Conservation (phyloP, 2,113 vertebrate species). For the Seriola dumerili region DNA sequence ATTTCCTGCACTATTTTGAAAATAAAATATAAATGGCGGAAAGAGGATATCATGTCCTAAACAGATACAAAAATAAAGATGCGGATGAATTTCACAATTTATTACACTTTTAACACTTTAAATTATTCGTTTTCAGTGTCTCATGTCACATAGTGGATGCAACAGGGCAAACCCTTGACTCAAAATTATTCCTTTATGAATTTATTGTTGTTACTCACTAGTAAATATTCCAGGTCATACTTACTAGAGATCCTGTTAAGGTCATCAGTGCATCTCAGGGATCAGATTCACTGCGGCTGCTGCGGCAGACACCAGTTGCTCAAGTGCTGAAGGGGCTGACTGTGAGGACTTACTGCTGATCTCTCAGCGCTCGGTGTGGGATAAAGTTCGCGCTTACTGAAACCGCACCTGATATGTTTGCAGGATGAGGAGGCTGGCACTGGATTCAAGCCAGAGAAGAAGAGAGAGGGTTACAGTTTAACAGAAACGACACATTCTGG, state of each 20-base stretch:
- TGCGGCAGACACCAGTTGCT: not conserved
- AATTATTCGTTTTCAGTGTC: too few species aligned
- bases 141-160: too few species aligned
- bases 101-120: too few species aligned
- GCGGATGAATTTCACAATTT: too few species aligned
- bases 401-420: slow-evolving; percentile 4
- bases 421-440: slow-evolving; percentile 4
- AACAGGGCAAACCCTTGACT: not conserved
- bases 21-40: too few species aligned
- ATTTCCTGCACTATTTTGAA: too few species aligned
- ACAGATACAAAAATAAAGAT: too few species aligned
- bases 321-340: not conserved
- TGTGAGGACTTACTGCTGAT: slow-evolving; percentile 19
- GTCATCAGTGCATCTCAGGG: not conserved
- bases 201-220: not conserved
- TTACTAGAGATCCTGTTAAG: not conserved
- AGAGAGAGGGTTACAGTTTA: not conserved
- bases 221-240: not conserved
- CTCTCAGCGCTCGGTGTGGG: not conserved
- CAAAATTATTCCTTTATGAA: not conserved
- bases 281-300: slow-evolving; percentile 14
- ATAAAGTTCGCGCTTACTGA: slow-evolving; percentile 1
- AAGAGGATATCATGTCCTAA: too few species aligned
- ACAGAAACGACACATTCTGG: not conserved
- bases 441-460: not conserved